Percentiles rank a stretch among this genome's conserved stretches.
Conservation (phyloP, 1,140 invertebrate genomes). For the Lepeophtheirus salmonis region DNA sequence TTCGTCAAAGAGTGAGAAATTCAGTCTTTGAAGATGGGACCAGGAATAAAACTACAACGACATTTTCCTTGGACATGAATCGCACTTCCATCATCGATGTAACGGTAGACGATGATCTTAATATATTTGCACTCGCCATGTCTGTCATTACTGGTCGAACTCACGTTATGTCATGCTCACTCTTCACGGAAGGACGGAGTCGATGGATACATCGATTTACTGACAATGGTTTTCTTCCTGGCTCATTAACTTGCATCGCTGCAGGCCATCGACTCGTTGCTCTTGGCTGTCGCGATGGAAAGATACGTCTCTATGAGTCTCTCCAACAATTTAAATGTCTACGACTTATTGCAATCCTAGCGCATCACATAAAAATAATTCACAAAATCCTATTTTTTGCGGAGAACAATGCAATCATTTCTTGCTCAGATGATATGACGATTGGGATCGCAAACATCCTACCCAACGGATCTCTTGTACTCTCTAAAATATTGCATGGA, state of each 20-base stretch:
- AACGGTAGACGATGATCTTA: conserved; percentile 11
- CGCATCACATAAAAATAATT: neutral
- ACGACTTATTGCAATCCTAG: conserved; percentile 4
- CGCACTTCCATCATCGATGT: conserved; percentile 8
- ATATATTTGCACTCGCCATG: conserved; percentile 7
- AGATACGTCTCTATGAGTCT: conserved; percentile 6
- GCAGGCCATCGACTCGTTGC: conserved; percentile 8
- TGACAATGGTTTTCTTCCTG: conserved; percentile 4
- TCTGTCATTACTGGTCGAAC: conserved; percentile 4
- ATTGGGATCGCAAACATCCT: conserved; percentile 6
- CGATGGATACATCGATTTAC: conserved; percentile 9
- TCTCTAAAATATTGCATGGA: conserved; percentile 5
- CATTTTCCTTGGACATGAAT: conserved; percentile 9
- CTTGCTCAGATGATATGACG: conserved; percentile 15
- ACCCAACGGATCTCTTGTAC: conserved; percentile 3
- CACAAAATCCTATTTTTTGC: neutral
- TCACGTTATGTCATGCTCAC: conserved; percentile 15
- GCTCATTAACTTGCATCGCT: conserved; percentile 1
- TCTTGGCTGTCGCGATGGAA: conserved; percentile 1
- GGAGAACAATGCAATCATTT: neutral
- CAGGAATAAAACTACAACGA: neutral
- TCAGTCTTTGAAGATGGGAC: conserved; percentile 8
- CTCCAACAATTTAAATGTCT: neutral
- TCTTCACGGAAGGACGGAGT: conserved; percentile 5
- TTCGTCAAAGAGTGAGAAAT: neutral